Conservation (phyloP, 2,888 invertebrate genomes). For the Acanthopleura granulata region DNA sequence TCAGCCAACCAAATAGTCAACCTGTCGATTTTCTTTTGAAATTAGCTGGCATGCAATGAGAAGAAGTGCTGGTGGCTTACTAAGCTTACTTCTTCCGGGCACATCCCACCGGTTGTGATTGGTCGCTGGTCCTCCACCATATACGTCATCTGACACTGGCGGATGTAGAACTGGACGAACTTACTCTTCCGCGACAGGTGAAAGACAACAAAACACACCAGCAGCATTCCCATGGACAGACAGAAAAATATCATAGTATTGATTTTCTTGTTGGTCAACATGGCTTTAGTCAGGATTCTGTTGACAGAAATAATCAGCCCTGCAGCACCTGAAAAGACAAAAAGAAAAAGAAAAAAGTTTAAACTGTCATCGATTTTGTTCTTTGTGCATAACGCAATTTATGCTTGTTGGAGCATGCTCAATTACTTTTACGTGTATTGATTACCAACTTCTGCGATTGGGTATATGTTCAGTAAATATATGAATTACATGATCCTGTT, state of each 20-base stretch:
- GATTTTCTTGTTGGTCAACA: constrained; percentile 81
- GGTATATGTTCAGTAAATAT: too few species aligned
- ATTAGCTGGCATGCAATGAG: background rate
- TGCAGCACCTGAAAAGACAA: constrained; percentile 78
- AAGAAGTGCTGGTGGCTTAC: constrained; percentile 71
- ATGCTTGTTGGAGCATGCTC: too few species aligned
- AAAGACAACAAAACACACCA: constrained; percentile 83
- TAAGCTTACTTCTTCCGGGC: constrained; percentile 82
- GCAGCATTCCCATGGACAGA: constrained; percentile 82
- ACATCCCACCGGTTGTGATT: constrained; percentile 82
- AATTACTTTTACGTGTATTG: too few species aligned
- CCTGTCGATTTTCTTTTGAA: background rate
- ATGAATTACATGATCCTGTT: too few species aligned
- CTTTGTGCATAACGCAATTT: too few species aligned
- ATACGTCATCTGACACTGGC: constrained; percentile 74
- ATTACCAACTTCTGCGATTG: too few species aligned
- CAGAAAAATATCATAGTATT: constrained; percentile 91
- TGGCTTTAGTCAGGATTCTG: constrained; percentile 85
- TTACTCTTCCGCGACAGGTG: constrained; percentile 83
- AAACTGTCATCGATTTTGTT: too few species aligned
- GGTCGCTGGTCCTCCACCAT: constrained; percentile 72
- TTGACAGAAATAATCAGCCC: constrained; percentile 89
- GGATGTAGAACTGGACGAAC: constrained; percentile 86
- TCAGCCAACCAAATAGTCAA: too few species aligned
- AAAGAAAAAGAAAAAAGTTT: too few species aligned